Base-by-base conservation (phyloP, 2,888 invertebrate genomes). In the Lycaena phlaeas region DNA sequence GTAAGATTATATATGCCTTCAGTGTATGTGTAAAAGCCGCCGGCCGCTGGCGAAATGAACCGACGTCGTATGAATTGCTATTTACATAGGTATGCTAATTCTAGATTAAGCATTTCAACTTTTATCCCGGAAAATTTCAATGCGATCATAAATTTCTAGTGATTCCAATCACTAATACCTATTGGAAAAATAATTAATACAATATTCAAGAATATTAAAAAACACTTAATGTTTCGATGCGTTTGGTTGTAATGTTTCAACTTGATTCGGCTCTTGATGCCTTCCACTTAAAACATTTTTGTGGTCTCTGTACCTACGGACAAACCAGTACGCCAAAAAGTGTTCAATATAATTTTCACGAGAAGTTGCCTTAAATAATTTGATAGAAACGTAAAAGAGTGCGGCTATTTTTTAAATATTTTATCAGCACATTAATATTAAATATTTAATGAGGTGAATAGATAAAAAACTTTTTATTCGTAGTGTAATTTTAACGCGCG, bases 1-100 rank as follows among this genome's bases (percentile, higher is more conserved):
- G 59, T 53, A 59, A 51, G 59, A 46, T 49, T 61, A 69, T 65
- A 63, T 22, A 56, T 46, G 72, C 72, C 72, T 72, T 73, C 56
- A 56, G 55, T 64, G 68, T 40, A 31, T 27, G 22, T 25, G 31
- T 40, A 31, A 25, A 26, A 9, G 27, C 40, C 26, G 31, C 18
- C 12, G 17, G 11, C 31, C 31, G 25, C 40, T 27, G n/a, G n/a
- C n/a, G 15, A 34, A 12, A 22, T 22, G 12, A 22, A 4, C 2
- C 17, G 14, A 12, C 14, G n/a, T n/a, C n/a, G n/a, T 9, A 7
- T 17, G 10, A 5, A 17, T 31, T 10, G 31, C 18, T 31, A 17
- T 6, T n/a, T 11, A 10, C 22, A 22, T 22, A 4, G 22, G 14
- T 12, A 10, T 15, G 30, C n/a, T 30, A 10, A 18, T 18, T 18